Base-by-base conservation (phyloP, 37 sponge, comb jelly and placozoan genomes). In the Diacarnus erythraeanus region DNA sequence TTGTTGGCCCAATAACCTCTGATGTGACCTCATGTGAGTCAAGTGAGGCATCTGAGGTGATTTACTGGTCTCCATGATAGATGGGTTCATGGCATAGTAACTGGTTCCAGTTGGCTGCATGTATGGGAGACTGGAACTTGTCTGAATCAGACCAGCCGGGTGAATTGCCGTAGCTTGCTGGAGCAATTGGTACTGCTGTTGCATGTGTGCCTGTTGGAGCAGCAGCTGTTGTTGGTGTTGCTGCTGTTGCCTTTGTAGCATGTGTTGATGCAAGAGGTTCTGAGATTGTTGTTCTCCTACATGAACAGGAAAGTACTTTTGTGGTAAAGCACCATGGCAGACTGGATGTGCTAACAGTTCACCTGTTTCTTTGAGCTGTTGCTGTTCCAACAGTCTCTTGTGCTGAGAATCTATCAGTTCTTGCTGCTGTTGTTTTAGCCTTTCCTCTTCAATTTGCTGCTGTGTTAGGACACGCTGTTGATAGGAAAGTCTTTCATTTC, bases 141-240 rank as follows among this genome's bases (percentile, higher is more conserved):
- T 68, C 29, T 65, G 69, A 10, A 58, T 65, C n/a, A 44, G 69
- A 47, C 26, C 25, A 22, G 64, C 36, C 30, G 64, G 69, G 21
- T 78, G 66, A 2, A 65, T 6, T 30, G 33, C 66, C 10, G 17
- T 57, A 20, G 71, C 63, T 35, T 81, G 81, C 26, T 58, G 81
- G 17, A 73, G 67, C 21, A 82, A 35, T n/a, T n/a, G n/a, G 31
- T 73, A 47, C 60, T 83, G 76, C 42, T 83, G 76, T 34, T 76
- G 77, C 41, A 40, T 36, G 38, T 75, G 77, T 37, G 57, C 31
- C 30, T 81, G 81, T 33, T 61, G 75, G 22, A 64, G 74, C 57
- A 67, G 33, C 10, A 38, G 61, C 51, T 72, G 74, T 60, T 60
- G 47, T 25, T 44, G 43, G 9, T 47, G 47, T 26, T 15, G 43